Conservation (phyloP, 1,140 invertebrate genomes). For the Ridgeia piscesae region DNA sequence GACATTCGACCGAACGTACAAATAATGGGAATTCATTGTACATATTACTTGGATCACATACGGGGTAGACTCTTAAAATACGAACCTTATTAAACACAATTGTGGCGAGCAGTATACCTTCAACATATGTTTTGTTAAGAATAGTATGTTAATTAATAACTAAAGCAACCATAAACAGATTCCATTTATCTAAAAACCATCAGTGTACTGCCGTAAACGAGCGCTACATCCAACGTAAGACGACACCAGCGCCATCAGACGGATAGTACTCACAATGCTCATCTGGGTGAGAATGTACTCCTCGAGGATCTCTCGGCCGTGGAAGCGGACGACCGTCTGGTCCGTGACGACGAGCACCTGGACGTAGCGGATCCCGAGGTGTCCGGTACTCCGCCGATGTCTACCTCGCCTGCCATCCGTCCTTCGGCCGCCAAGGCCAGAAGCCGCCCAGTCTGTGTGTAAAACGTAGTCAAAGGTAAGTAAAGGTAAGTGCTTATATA, state of each 20-base stretch:
- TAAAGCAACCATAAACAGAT: too few species aligned
- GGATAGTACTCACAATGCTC: slow-evolving; percentile 69
- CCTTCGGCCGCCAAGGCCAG: neutral
- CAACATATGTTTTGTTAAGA: too few species aligned
- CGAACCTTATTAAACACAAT: too few species aligned
- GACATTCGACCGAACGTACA: too few species aligned
- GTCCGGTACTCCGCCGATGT: neutral
- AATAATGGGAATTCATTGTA: too few species aligned
- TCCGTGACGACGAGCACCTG: slow-evolving; percentile 72
- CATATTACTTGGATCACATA: too few species aligned
- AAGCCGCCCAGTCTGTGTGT: neutral
- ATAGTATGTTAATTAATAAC: too few species aligned
- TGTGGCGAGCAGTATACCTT: too few species aligned
- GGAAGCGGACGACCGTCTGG: slow-evolving; percentile 70
- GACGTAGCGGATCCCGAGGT: slow-evolving; percentile 53
- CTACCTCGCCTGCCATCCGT: neutral
- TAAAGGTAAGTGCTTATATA: too few species aligned
- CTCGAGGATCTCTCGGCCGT: slow-evolving; percentile 66
- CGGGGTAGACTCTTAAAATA: too few species aligned
- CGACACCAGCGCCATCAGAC: neutral
- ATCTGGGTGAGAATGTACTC: slow-evolving; percentile 74
- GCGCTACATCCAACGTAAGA: neutral
- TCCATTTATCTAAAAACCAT: too few species aligned
- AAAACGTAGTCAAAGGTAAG: neutral
- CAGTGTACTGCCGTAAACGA: neutral